Conservation (phyloP, 2,113 vertebrate species). For the Equus quagga region DNA sequence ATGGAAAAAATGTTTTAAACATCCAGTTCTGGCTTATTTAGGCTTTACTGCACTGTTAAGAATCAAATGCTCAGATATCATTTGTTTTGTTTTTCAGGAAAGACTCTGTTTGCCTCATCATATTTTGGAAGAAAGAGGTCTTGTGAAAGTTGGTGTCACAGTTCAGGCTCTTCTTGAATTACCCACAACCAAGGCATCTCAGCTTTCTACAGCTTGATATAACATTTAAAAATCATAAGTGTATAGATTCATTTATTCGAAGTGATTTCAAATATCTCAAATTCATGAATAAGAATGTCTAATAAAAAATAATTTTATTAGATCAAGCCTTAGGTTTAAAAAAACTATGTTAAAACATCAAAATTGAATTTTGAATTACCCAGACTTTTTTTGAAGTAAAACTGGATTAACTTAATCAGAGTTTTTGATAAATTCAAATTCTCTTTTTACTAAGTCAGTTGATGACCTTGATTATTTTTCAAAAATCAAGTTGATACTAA, state of each 20-base stretch:
- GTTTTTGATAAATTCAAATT: constrained; percentile 77
- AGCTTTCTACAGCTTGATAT: constrained; percentile 92
- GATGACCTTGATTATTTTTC: constrained; percentile 72
- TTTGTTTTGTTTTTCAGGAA: constrained; percentile 89
- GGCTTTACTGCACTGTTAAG: not conserved
- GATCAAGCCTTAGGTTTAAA: constrained; percentile 74
- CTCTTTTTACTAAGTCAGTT: constrained; percentile 71
- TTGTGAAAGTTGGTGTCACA: constrained; percentile 96
- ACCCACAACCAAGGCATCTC: constrained; percentile 90
- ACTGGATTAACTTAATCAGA: constrained; percentile 76
- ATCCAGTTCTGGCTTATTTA: not conserved
- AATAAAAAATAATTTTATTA: constrained; percentile 81
- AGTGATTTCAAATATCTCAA: constrained; percentile 74
- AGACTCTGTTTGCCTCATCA: constrained; percentile 98
- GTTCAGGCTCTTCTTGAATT: constrained; percentile 97
- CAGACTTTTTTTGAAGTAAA: constrained; percentile 48
- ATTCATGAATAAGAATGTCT: constrained; percentile 73
- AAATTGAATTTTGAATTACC: constrained; percentile 74
- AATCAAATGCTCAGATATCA: not conserved
- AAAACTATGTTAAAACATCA: constrained; percentile 67
- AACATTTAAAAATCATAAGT: constrained; percentile 24
- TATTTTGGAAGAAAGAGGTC: constrained; percentile 97
- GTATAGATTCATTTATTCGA: constrained; percentile 67
- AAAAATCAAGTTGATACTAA: constrained; percentile 71
- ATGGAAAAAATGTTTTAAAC: constrained; percentile 27